These are phyloP conservation scores for Orius insidiosus DNA, from an alignment of 1,140 invertebrate genomes.

Conservation along the genomic window DNA sequence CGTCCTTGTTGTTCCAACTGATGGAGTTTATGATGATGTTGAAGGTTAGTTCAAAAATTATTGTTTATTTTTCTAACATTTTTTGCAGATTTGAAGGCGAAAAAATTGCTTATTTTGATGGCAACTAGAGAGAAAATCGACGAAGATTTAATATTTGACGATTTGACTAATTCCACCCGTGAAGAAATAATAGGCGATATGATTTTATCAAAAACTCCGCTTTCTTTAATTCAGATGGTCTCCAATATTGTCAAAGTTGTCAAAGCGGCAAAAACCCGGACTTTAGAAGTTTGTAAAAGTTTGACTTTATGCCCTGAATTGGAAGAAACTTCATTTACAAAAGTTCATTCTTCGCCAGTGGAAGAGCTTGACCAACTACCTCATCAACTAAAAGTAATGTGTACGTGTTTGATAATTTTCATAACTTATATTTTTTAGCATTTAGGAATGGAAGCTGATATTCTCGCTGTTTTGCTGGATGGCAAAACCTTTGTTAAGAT, in stretches of 20 bases:
- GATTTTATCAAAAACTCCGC: constrained; percentile 1
- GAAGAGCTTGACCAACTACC: no score
- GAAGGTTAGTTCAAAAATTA: not conserved
- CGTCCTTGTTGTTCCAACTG: constrained; percentile 6
- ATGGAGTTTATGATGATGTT: constrained; percentile 5
- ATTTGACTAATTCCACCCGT: not conserved
- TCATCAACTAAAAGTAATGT: no score
- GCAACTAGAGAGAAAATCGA: not conserved
- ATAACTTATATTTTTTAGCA: not conserved
- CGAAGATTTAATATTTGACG: constrained; percentile 10
- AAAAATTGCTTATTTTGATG: constrained; percentile 7
- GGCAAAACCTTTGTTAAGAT: constrained; percentile 10
- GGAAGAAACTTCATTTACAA: no score
- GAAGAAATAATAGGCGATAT: not conserved
- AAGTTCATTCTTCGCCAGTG: no score
- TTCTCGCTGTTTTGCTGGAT: constrained; percentile 2
- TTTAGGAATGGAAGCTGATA: constrained; percentile 6
- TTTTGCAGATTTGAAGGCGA: not conserved
- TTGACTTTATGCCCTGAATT: no score
- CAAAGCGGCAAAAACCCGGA: not conserved
- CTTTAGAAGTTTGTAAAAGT: no score
- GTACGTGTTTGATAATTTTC: no score
- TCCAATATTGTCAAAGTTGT: constrained; percentile 11
- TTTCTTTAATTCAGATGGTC: constrained; percentile 5
- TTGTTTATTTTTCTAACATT: not conserved